Percentiles rank a stretch among this genome's conserved stretches.
These are phyloP conservation scores for Rhizomys pruinosus DNA, from an alignment of 2,113 vertebrate species.

Conservation along the genomic window DNA sequence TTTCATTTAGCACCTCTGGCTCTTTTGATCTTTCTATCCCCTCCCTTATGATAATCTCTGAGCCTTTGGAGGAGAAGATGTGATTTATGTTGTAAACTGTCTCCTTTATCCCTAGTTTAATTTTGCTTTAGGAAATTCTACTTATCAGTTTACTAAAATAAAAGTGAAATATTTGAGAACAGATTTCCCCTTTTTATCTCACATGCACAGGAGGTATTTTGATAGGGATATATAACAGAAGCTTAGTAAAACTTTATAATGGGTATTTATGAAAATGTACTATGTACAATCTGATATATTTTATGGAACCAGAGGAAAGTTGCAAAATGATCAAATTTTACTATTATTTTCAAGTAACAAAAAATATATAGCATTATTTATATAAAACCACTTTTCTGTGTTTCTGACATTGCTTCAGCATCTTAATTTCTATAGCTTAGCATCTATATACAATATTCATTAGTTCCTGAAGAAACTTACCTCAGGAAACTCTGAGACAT, in stretches of 20 bases:
- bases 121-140: neutral
- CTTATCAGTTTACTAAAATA: neutral
- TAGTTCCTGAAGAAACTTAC: neutral
- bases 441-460: neutral
- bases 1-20: no score
- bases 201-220: neutral
- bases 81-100: neutral
- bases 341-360: constrained; percentile 3
- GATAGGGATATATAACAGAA: neutral
- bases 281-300: neutral
- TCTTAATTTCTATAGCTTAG: neutral
- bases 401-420: neutral
- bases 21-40: no score
- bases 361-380: neutral
- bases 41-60: no score
- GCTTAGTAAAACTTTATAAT: neutral
- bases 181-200: neutral
- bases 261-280: neutral
- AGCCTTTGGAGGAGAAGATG: no score
- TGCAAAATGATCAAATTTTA: neutral
- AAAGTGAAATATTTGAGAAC: neutral
- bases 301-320: neutral
- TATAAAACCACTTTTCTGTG: neutral
- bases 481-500: neutral
- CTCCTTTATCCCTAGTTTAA: neutral